Evolutionary conservation across 2,113 vertebrate genomes (phyloP).

Genomic region (Mormyrus lacerda): DNA sequence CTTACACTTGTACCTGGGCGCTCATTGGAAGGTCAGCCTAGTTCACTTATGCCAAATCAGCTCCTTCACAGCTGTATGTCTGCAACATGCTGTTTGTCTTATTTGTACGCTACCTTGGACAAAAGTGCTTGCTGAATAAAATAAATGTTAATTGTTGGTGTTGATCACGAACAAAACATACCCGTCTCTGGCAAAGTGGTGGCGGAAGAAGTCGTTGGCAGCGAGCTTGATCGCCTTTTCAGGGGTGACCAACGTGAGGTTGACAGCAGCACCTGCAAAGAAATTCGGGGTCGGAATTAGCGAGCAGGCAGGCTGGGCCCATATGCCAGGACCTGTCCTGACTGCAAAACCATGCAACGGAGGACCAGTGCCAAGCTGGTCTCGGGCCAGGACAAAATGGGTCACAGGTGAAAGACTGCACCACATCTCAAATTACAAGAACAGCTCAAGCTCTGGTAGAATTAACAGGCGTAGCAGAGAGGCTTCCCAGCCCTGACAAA

Average conservation of each 20-base stretch:
- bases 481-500: not conserved
- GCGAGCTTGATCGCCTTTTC: conserved; percentile 73
- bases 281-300: not conserved
- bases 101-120: not conserved
- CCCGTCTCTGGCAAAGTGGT: conserved; percentile 61
- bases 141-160: not conserved
- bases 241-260: conserved; percentile 68
- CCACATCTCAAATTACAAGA: not conserved
- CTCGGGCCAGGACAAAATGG: not conserved
- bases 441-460: not conserved
- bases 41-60: not conserved
- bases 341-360: not conserved
- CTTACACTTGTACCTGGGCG: not conserved
- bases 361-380: not conserved
- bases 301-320: not conserved
- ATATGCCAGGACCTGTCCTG: not conserved
- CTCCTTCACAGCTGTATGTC: not conserved
- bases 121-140: not conserved
- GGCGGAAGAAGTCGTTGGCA: conserved; percentile 69
- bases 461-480: not conserved
- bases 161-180: conserved; percentile 33
- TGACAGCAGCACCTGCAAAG: conserved; percentile 64
- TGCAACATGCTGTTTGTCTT: not conserved
- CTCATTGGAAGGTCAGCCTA: not conserved
- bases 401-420: not conserved